Conservation (phyloP, 1,140 invertebrate genomes). For the Drosophila murphyi region DNA sequence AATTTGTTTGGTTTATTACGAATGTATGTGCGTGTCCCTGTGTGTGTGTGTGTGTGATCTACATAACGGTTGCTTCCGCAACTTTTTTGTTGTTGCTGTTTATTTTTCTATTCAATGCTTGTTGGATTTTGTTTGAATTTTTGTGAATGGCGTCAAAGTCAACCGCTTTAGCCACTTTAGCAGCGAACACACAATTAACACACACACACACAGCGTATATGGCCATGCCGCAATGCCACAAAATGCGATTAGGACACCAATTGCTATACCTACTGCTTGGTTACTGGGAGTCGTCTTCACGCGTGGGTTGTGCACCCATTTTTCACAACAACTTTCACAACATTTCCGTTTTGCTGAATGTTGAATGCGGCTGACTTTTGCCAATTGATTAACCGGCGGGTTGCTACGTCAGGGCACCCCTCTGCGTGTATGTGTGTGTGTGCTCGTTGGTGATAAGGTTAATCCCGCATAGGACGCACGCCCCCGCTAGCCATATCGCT, state of each 20-base stretch:
- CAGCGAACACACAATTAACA: background rate
- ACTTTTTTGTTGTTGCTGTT: conserved; percentile 14
- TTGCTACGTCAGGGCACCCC: conserved; percentile 48
- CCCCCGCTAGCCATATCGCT: conserved; percentile 46
- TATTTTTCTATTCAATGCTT: conserved; percentile 27
- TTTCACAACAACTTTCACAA: conserved; percentile 47
- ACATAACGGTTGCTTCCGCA: conserved; percentile 47
- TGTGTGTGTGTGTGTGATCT: conserved; percentile 18
- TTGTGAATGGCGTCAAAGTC: conserved; percentile 69
- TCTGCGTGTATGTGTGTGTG: conserved; percentile 26
- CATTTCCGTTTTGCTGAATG: conserved; percentile 41
- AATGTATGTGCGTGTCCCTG: background rate
- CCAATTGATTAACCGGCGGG: conserved; percentile 50
- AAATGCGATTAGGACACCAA: conserved; percentile 46
- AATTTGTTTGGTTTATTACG: conserved; percentile 19
- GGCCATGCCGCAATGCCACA: conserved; percentile 26
- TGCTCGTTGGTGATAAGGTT: conserved; percentile 57
- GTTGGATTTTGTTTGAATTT: conserved; percentile 12
- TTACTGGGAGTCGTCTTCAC: background rate
- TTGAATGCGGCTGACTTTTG: conserved; percentile 15
- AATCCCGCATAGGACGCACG: conserved; percentile 60
- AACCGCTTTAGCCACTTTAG: conserved; percentile 37
- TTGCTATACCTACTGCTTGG: conserved; percentile 17
- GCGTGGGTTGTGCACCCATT: conserved; percentile 42
- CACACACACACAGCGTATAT: conserved; percentile 9